Conservation (phyloP, 1,140 invertebrate genomes). For the Trachelipus rathkii region DNA sequence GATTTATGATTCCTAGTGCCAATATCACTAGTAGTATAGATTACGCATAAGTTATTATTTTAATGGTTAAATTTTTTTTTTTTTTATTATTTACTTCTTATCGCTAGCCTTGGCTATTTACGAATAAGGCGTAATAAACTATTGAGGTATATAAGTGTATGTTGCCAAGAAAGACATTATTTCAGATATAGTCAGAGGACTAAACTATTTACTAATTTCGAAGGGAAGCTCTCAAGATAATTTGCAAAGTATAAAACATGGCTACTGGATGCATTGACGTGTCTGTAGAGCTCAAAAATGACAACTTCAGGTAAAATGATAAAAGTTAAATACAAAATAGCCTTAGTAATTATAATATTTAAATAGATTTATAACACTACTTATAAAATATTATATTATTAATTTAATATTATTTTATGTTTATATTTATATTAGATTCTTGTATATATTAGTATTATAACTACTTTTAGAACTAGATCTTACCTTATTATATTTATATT, state of each 20-base stretch:
- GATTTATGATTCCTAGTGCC: too few relatives aligned
- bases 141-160: slow-evolving; percentile 85
- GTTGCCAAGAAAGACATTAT: slow-evolving; percentile 88
- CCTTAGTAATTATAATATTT: background rate
- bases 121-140: slow-evolving; percentile 75
- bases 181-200: slow-evolving; percentile 82
- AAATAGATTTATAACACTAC: too few relatives aligned
- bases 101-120: slow-evolving; percentile 39
- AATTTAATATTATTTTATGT: slow-evolving; percentile 34
- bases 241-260: slow-evolving; percentile 80
- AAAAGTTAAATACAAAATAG: background rate
- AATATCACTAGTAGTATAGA: too few relatives aligned
- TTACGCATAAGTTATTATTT: too few relatives aligned
- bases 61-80: background rate
- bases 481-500: too few relatives aligned
- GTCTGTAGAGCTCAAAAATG: slow-evolving; percentile 74
- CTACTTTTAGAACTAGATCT: too few relatives aligned
- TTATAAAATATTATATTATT: too few relatives aligned
- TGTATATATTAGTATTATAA: too few relatives aligned
- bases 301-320: slow-evolving; percentile 62
- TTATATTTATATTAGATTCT: too few relatives aligned
- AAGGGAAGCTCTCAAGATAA: slow-evolving; percentile 81
- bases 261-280: slow-evolving; percentile 81
- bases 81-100: background rate
- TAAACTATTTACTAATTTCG: slow-evolving; percentile 75